Evolutionary conservation across 1,140 invertebrate species (phyloP).

Genomic region (Marisa cornuarietis): DNA sequence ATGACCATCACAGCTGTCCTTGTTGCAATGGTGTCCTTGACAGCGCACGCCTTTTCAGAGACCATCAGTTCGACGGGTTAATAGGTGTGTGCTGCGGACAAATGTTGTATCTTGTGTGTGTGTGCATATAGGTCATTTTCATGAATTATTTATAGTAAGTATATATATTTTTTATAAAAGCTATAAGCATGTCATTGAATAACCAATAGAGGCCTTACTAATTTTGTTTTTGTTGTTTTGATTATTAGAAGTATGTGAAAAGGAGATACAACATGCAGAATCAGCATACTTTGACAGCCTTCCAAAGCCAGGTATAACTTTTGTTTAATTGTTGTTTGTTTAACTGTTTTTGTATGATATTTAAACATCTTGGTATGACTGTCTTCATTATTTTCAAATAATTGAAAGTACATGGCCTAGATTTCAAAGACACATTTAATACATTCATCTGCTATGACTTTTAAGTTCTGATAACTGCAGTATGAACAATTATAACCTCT

Average conservation of each 20-base stretch:
- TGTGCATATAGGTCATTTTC: not conserved
- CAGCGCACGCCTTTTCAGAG: conserved; percentile 39
- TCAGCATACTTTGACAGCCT: conserved; percentile 52
- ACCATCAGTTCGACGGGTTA: conserved; percentile 58
- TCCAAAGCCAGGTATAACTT: conserved; percentile 40
- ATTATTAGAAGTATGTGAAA: conserved; percentile 25
- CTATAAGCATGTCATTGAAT: too few species aligned
- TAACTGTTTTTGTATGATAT: not conserved
- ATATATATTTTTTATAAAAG: too few species aligned
- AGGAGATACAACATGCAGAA: conserved; percentile 48
- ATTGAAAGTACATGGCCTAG: too few species aligned
- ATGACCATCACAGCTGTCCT: conserved; percentile 54
- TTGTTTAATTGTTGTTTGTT: not conserved
- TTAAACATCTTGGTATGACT: too few species aligned
- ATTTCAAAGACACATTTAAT: too few species aligned
- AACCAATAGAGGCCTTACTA: too few species aligned
- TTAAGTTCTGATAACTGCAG: too few species aligned
- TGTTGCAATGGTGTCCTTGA: conserved; percentile 52
- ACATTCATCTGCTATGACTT: too few species aligned
- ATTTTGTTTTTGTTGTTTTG: not conserved
- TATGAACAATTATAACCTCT: too few species aligned
- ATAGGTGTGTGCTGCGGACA: conserved; percentile 40
- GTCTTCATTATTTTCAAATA: too few species aligned
- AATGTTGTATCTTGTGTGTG: not conserved
- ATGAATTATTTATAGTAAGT: too few species aligned